Conservation (phyloP, 2,888 invertebrate species). For the Marronus borbonicus region DNA sequence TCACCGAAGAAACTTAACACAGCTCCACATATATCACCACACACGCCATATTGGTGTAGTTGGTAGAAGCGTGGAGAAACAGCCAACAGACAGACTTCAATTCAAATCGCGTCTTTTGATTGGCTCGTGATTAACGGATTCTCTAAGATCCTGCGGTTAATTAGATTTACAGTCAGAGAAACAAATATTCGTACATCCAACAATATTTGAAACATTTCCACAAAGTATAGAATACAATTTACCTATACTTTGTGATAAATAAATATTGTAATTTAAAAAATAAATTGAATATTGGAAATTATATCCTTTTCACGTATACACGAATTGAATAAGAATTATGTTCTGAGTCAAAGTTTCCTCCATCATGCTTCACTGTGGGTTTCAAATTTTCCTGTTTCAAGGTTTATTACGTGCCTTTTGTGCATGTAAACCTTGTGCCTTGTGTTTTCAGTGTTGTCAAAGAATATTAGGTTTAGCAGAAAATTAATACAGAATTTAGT, state of each 20-base stretch:
- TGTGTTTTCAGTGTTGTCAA: too few relatives aligned
- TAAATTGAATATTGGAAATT: too few relatives aligned
- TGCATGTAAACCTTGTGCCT: too few relatives aligned
- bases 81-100: constrained; percentile 1
- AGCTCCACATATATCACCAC: constrained; percentile 16
- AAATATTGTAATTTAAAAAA: too few relatives aligned
- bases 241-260: neutral
- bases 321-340: too few relatives aligned
- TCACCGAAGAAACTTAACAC: neutral
- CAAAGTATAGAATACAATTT: neutral
- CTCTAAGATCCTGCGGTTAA: neutral
- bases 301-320: too few relatives aligned
- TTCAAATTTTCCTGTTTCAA: too few relatives aligned
- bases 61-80: constrained; percentile 22
- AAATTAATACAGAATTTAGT: neutral
- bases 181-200: neutral
- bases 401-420: too few relatives aligned
- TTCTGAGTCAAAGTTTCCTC: too few relatives aligned
- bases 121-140: constrained; percentile 43
- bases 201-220: too few relatives aligned
- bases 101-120: constrained; percentile 29
- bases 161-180: neutral
- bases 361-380: too few relatives aligned
- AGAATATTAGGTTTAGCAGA: too few relatives aligned
- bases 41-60: constrained; percentile 47